Base-by-base conservation (phyloP, 1,140 invertebrate species). In the Acarapis woodi region DNA sequence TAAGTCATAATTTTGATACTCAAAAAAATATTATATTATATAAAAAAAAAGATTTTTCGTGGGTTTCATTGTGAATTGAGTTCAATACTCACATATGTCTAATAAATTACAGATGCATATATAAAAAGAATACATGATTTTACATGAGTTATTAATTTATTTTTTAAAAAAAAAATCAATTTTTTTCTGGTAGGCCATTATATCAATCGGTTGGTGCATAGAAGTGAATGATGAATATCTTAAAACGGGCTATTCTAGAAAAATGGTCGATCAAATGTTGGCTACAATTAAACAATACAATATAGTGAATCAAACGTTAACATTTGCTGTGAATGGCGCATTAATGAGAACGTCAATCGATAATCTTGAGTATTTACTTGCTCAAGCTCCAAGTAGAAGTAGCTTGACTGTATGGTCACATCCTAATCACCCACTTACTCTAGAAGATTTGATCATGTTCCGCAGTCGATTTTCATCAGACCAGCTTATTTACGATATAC, bases 131-230 rank as follows among this genome's bases (percentile, higher is more conserved):
- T n/a, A n/a, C n/a, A n/a, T n/a, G n/a, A n/a, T n/a, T n/a, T n/a
- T n/a, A n/a, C n/a, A n/a, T n/a, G n/a, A n/a, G n/a, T n/a, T n/a
- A n/a, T n/a, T n/a, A n/a, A n/a, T n/a, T n/a, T n/a, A n/a, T n/a
- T n/a, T n/a, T n/a, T n/a, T n/a, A n/a, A n/a, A n/a, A n/a, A n/a
- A n/a, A n/a, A n/a, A n/a, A n/a, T n/a, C n/a, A n/a, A n/a, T n/a
- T n/a, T n/a, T n/a, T n/a, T n/a, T n/a, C n/a, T n/a, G n/a, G n/a
- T n/a, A n/a, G n/a, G 60, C 65, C 2, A 70, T 68, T 0, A 52
- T 85, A 6, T 83, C 78, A 2, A 56, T 80, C 14, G 82, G 82
- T 12, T 88, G 82, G 82, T 80, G 73, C 2, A 82, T 77, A 1
- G 58, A 59, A 29, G 65, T 63, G 47, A 21, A 35, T 18, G 40